Base-by-base conservation (phyloP, 2,888 invertebrate species). In the Calameuta pallipes region DNA sequence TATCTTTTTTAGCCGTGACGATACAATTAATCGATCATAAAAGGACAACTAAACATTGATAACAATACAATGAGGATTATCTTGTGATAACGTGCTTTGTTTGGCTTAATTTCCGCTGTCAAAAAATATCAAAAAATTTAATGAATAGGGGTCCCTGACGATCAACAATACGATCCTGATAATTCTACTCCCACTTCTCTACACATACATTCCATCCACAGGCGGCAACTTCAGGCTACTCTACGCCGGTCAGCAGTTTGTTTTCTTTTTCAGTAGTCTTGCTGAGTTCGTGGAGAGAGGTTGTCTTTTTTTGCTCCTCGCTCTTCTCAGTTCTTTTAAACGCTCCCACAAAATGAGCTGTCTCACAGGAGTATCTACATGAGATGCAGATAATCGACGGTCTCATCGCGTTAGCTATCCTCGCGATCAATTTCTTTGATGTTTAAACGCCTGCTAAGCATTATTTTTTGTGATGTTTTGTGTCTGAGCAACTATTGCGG, bases 391-490 rank as follows among this genome's bases (percentile, higher is more conserved):
- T 31, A 70, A 69, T 30, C 31, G 23, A 68, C 30, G 33, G 4
- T 71, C 31, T 33, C 71, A 71, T 31, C 71, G 31, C 31, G 71
- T 71, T 12, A 31, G 34, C 15, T 23, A 31, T 30, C 23, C 71
- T 30, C 34, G 31, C 35, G 37, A 74, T 74, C 12, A 37, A 35
- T 36, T 35, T 74, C 36, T 30, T 74, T 74, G n/a, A 78, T 78
- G 78, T 76, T 78, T 68, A 78, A 76, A 31, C 78, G 78, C 23
- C 37, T 78, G 30, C 36, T 78, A 11, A 76, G 76, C 76, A 76
- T 78, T 78, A 56, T 78, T 33, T 78, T 78, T 76, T 76, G 78
- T 68, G 78, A 78, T 78, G 78, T 76, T 37, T 75, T 78, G 68
- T 76, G 75, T 75, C 73, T 78, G 73, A 75, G 75, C 69, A 75